Percentiles rank a stretch among this genome's conserved stretches.
These are phyloP conservation scores for Folsomia manolachei DNA, from an alignment of 2,888 invertebrate species.

Conservation along the genomic window DNA sequence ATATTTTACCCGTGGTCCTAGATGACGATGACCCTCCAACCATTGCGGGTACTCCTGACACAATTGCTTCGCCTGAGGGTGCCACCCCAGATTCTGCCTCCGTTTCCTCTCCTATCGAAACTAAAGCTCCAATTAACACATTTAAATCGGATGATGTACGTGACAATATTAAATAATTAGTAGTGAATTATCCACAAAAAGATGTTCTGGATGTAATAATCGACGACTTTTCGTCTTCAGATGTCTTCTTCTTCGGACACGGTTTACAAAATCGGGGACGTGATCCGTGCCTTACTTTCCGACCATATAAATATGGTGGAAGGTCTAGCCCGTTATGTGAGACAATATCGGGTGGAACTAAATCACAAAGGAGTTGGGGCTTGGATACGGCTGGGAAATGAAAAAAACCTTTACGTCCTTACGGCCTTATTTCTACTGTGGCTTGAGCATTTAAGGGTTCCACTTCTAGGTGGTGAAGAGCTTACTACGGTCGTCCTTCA, in stretches of 20 bases:
- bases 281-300: constrained; percentile 60
- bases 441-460: constrained; percentile 70
- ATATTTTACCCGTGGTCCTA: constrained; percentile 57
- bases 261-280: constrained; percentile 43
- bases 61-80: constrained; percentile 39
- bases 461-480: constrained; percentile 66
- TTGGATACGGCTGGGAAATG: constrained; percentile 65
- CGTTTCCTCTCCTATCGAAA: constrained; percentile 53
- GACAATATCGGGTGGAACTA: constrained; percentile 61
- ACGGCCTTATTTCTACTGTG: constrained; percentile 69
- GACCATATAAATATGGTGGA: constrained; percentile 62
- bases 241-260: background rate
- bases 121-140: constrained; percentile 50
- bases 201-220: too few relatives aligned
- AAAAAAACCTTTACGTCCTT: constrained; percentile 64
- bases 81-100: constrained; percentile 52
- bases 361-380: constrained; percentile 64
- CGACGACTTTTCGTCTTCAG: too few relatives aligned
- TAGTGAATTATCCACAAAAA: too few relatives aligned
- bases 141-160: constrained; percentile 12
- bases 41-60: constrained; percentile 45
- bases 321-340: constrained; percentile 54
- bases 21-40: constrained; percentile 51
- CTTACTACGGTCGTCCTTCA: constrained; percentile 65
- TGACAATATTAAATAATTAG: too few relatives aligned